Base-by-base conservation (phyloP, 2,888 invertebrate genomes). In the Drepanosiphum platanoidis region DNA sequence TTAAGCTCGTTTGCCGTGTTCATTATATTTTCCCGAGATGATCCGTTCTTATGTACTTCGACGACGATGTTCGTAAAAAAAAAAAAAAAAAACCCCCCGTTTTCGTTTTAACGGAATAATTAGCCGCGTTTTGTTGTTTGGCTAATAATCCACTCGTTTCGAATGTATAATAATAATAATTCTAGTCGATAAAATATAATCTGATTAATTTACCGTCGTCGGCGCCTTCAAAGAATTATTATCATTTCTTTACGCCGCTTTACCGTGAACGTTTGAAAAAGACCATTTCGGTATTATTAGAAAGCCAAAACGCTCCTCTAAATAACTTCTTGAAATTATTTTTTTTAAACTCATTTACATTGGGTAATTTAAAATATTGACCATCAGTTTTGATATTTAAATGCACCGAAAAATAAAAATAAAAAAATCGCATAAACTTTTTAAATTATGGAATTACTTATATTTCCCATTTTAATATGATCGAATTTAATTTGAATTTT, bases 311-410 rank as follows among this genome's bases (percentile, higher is more conserved):
- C 3, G 22, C 8, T 7, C 61, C 27, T n/a, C n/a, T 61, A 61
- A 61, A 3, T 3, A 61, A 61, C 7, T 27, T 61, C 22, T 61
- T 61, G 8, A 58, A 7, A 61, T 61, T n/a, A n/a, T 61, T 61
- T 61, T n/a, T 61, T 61, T 61, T 61, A 61, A 61, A n/a, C 22
- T 61, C n/a, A 61, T 61, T 27, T 61, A 61, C 61, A 61, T 61
- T 27, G n/a, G n/a, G n/a, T n/a, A 0, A 27, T 61, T 61, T 61
- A 3, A 27, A 61, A 61, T 9, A 61, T 61, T 61, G n/a, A 22
- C 61, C 27, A 61, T 61, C n/a, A 61, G 22, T 61, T 61, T 61
- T 61, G n/a, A 61, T n/a, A n/a, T 61, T 61, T 27, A 61, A 61
- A 52, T 52, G 18, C 22, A 52, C 4, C 15, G 22, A 52, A 18